Conservation (phyloP, 37 sponge, comb jelly and placozoan species). For the Bolinopsis microptera region DNA sequence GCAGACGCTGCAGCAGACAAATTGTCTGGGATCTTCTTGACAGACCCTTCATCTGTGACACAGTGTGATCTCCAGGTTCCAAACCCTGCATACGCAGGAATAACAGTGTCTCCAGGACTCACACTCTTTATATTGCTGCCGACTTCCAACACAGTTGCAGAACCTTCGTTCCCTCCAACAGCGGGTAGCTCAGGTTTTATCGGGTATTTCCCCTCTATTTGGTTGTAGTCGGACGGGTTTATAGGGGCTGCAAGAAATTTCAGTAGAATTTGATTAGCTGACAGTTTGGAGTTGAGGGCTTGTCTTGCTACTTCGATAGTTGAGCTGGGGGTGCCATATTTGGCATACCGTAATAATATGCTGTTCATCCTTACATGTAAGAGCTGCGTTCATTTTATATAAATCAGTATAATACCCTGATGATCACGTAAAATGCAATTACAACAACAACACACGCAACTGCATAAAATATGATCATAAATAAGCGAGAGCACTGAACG, state of each 20-base stretch:
- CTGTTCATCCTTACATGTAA: not conserved
- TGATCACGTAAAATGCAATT: too few relatives aligned
- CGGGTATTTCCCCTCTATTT: constrained; percentile 84
- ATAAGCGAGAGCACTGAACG: too few relatives aligned
- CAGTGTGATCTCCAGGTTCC: constrained; percentile 81
- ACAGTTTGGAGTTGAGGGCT: not conserved
- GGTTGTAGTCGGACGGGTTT: constrained; percentile 89
- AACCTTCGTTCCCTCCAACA: constrained; percentile 88
- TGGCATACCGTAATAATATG: not conserved
- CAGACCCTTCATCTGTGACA: constrained; percentile 64
- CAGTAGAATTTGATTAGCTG: constrained; percentile 67
- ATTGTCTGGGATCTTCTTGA: constrained; percentile 68
- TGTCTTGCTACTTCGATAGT: not conserved
- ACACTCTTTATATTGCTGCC: constrained; percentile 70
- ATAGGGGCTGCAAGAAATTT: constrained; percentile 78
- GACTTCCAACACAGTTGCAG: constrained; percentile 74
- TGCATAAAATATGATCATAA: too few relatives aligned
- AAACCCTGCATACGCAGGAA: constrained; percentile 73
- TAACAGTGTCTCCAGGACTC: constrained; percentile 77
- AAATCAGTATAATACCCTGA: too few relatives aligned
- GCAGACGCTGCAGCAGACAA: constrained; percentile 74
- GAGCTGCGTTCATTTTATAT: too few relatives aligned
- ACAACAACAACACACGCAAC: too few relatives aligned
- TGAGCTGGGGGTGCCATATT: not conserved
- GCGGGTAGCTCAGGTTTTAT: constrained; percentile 75